Base-by-base conservation (phyloP, 2,797 vertebrate species). In the Rhynchonycteris naso region DNA sequence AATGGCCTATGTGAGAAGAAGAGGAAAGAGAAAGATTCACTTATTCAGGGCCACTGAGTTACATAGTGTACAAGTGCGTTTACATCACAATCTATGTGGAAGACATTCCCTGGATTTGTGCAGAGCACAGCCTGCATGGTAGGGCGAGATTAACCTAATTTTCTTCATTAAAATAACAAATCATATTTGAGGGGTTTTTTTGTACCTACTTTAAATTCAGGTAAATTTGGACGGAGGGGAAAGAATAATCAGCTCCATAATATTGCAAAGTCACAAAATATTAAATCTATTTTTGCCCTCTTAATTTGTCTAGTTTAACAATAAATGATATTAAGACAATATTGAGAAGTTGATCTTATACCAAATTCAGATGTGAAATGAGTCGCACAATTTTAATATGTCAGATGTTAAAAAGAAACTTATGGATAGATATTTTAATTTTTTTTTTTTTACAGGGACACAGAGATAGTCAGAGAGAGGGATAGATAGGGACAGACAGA, bases 281-380 rank as follows among this genome's bases (percentile, higher is more conserved):
- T 24, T 66, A 7, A 83, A 79, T 83, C 52, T 54, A 43, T 24
- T 38, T 47, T 89, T 71, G 7, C 14, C 11, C n/a, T 52, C 30
- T 84, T 88, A n/a, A n/a, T 92, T 81, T 86, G 24, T 94, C 15
- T 79, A 22, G 24, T 83, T 76, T 65, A 71, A 82, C 28, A 94
- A 58, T 72, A 85, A 30, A 14, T 66, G 43, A 82, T 65, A 52
- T 16, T 66, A 80, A 79, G 65, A 28, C 78, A 78, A 28, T 94
- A 69, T 16, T 38, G 52, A 38, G 10, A 47, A 28, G 1, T 61
- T 84, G 72, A 65, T 71, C 12, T 52, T n/a, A 4, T 21, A 52
- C 79, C 21, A 65, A 6, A 91, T 30, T 91, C 47, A 78, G 11
- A 66, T 75, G 11, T 28, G 4, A 10, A 76, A 82, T 84, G 38